Percentiles rank a stretch among this genome's conserved stretches.
Conservation (phyloP, 2,797 vertebrate species). For the Myotis planiceps region DNA sequence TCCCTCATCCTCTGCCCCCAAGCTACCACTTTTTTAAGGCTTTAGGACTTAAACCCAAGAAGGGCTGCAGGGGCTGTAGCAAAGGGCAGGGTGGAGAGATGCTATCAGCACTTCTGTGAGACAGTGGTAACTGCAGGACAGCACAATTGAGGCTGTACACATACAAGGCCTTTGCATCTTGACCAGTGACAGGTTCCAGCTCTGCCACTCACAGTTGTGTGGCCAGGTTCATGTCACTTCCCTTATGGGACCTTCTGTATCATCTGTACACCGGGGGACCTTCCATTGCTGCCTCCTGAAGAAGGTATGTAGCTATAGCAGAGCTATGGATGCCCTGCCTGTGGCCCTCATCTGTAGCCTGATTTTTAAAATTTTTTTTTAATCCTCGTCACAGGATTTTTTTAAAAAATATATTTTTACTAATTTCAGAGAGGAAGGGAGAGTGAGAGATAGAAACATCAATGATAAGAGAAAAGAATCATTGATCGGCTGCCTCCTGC, state of each 20-base stretch:
- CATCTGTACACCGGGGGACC: rapidly evolving
- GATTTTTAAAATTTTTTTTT: not conserved
- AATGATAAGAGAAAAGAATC: too few species aligned
- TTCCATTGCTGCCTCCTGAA: not conserved
- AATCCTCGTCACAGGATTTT: too few species aligned
- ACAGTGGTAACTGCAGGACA: not conserved
- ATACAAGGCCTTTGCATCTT: not conserved
- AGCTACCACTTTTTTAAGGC: not conserved
- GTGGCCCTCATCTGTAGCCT: not conserved
- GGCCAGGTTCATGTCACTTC: rapidly evolving
- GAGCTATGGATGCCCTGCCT: too few species aligned
- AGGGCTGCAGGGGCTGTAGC: not conserved
- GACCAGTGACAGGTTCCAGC: too few species aligned
- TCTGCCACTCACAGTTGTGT: not conserved
- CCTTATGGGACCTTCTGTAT: not conserved
- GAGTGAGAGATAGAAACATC: too few species aligned
- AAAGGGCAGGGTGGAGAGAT: not conserved
- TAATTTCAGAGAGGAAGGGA: too few species aligned
- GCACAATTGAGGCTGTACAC: too few species aligned
- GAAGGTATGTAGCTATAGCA: not conserved
- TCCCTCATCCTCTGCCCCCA: not conserved
- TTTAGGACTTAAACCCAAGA: not conserved
- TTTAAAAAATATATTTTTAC: too few species aligned
- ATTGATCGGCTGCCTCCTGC: too few species aligned
- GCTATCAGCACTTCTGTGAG: not conserved